Evolutionary conservation across 2,888 invertebrate species (phyloP), one percentile per base, ranked within the genome.

Genomic region (Tinea trinotella): DNA sequence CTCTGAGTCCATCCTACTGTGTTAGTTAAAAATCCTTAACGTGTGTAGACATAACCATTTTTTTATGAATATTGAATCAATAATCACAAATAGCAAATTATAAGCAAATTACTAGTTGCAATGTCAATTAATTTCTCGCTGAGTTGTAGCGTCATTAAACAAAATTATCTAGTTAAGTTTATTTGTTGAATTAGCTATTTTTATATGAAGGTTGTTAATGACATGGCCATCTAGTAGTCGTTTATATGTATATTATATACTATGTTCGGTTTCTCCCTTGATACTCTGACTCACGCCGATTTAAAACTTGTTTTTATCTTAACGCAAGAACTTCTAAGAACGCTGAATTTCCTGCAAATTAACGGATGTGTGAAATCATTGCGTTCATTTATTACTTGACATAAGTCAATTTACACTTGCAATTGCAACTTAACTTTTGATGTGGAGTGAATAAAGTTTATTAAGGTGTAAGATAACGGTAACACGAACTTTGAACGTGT

Each of bases 191-290:
- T 13, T 12, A n/a, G 40, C 40, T 40, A 13, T 12, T 40, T 35
- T 35, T 40, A 7, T 15, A 40, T 15, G 40, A 40, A 40, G 40
- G 40, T 40, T 35, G 35, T 35, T 15, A 15, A 13, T 15, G n/a
- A 13, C 40, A 15, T 40, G 40, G 40, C 13, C 40, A 12, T 40
- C 7, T 46, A 17, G 17, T 24, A 13, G 1, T 9, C 10, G 24
- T 50, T 7, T 24, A 20, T 9, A 50, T 24, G 24, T 24, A 50
- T 15, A 50, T 50, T 50, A 24, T 22, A 12, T 50, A 12, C 50
- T 20, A 13, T 49, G 22, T 50, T 50, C 4, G 50, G 50, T 50
- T 50, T 50, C 22, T 50, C 50, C 50, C 46, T 19, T 17, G 46
- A 19, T 40, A 13, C 12, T 40, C 6, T 46, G 46, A 46, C 19